Evolutionary conservation across 2,888 invertebrate genomes (phyloP), one percentile per base, ranked within the genome.

Genomic region (Luperina nickerlii): DNA sequence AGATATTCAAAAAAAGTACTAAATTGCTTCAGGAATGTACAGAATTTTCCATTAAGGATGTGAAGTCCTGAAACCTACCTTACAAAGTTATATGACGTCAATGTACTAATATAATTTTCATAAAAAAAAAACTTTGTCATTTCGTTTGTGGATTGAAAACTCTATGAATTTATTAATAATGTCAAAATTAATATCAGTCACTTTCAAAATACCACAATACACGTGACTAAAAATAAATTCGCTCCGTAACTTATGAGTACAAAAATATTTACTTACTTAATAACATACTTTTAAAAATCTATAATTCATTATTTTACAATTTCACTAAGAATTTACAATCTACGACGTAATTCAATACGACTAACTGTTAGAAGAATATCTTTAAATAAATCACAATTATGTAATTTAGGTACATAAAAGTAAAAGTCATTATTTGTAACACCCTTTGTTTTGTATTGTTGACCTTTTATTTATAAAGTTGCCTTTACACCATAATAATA

Each of bases 151-250:
- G 57, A 60, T 71, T 54, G 20, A 71, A 60, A 63, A 42, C 54
- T 74, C 24, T 57, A 57, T 72, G 8, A 76, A 62, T 83, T 74
- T 83, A 82, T 62, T 42, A 42, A 76, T 27, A 78, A 74, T 48
- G 57, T 69, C 71, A 81, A 88, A 70, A 78, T 60, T 45, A 79
- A 76, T 73, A 76, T 79, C 77, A 87, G 78, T 79, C 84, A 87
- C 84, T 74, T 79, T 78, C 68, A 76, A 84, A 79, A 82, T 79
- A 87, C 79, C 72, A 75, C 77, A 76, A 74, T 71, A 84, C 67
- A 76, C 74, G 79, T 86, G 84, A 85, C 86, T 84, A 84, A 81
- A 81, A 87, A 90, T 89, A 87, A 90, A 90, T 90, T 90, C 90
- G 90, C 81, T 89, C 85, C 87, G 82, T 86, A 87, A 87, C 83